Evolutionary conservation across 2,888 invertebrate species (phyloP), one percentile per base, ranked within the genome.

Genomic region (Sabatieria punctata): DNA sequence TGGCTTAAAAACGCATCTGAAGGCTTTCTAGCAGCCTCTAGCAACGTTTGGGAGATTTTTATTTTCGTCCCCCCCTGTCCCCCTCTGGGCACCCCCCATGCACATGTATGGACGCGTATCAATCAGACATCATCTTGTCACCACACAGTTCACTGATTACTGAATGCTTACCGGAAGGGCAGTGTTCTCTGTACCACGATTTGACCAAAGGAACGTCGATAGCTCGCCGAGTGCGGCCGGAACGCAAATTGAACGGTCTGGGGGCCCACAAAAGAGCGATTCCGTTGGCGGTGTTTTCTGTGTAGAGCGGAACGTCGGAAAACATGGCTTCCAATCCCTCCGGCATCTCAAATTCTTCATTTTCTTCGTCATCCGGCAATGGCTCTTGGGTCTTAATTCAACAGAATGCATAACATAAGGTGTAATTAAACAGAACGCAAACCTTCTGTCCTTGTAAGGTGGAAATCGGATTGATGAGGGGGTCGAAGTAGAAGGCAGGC

Each of bases 401-500:
- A 33, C 11, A 13, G n/a, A 13, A 33, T 13, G n/a, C 33, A 33
- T 13, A 33, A 11, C n/a, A 33, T 33, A 13, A 33, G n/a, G n/a
- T 33, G n/a, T 13, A 33, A n/a, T 11, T 33, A 33, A 33, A 33
- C 30, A 30, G 8, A 8, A 30, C 30, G 8, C 30, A 11, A 8
- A 30, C 30, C 30, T 30, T 65, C 23, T 63, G 61, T 0, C 85
- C 78, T 69, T 86, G 84, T 45, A 88, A 75, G 65, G 93, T 91
- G 1, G 95, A 88, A 57, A 99, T 97, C 1, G 97, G 95, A 71
- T 99, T 99, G 65, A 99, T 97, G 41, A 99, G 74, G 0, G 97
- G 97, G 73, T 99, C 97, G 71, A 95, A 99, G 69, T 99, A 99
- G 70, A 97, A 99, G 0, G 97, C 97, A 30, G 97, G 97, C 47